Evolutionary conservation across 2,888 invertebrate genomes (phyloP).

Genomic region (Archips xylosteana): DNA sequence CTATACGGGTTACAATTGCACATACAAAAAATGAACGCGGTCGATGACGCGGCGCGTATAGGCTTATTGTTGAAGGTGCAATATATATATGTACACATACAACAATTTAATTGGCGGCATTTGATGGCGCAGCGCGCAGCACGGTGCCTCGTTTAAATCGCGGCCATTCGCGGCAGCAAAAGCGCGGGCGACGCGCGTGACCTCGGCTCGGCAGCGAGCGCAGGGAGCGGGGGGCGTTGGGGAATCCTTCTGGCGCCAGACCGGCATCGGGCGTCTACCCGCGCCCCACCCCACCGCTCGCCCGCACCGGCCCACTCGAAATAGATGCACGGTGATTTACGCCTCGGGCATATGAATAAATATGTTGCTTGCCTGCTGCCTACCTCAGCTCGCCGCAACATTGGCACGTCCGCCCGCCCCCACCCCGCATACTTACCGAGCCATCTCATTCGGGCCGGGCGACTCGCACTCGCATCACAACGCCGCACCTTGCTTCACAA

Average conservation of each 20-base stretch:
- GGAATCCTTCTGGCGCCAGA: constrained; percentile 87
- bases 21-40: not conserved
- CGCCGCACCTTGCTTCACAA: constrained; percentile 40
- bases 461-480: constrained; percentile 35
- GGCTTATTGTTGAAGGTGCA: not conserved
- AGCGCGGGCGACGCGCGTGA: constrained; percentile 55
- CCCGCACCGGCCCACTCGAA: constrained; percentile 76
- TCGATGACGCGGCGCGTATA: constrained; percentile 1
- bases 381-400: constrained; percentile 57
- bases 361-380: constrained; percentile 80
- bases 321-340: constrained; percentile 85
- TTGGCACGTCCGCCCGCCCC: constrained; percentile 80
- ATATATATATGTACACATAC: constrained; percentile 4
- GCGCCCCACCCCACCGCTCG: constrained; percentile 65
- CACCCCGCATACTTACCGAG: constrained; percentile 65
- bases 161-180: constrained; percentile 42
- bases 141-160: constrained; percentile 32
- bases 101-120: constrained; percentile 19
- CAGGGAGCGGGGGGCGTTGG: constrained; percentile 77
- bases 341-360: constrained; percentile 83
- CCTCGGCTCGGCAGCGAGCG: constrained; percentile 60
- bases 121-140: constrained; percentile 24
- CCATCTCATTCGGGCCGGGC: constrained; percentile 47
- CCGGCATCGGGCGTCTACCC: constrained; percentile 81
- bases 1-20: too few relatives aligned